Evolutionary conservation across 2,113 vertebrate genomes (phyloP).

Genomic region (Misgurnus mizolepis): DNA sequence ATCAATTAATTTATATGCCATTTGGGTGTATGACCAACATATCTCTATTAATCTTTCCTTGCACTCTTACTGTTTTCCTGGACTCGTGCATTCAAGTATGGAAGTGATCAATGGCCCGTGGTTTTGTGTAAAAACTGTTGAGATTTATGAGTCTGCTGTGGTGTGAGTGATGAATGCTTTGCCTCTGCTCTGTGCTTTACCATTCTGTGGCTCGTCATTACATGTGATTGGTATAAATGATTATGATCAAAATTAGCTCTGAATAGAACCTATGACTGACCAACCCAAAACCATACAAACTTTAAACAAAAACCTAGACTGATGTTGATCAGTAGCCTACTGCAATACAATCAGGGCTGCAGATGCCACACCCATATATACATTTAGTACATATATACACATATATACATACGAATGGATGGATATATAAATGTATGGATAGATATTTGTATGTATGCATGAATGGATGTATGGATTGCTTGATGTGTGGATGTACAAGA

Average conservation of each 20-base stretch:
- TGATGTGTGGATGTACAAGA: no score
- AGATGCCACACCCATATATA: not conserved
- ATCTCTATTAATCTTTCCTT: conserved; percentile 38
- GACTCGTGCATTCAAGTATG: conserved; percentile 27
- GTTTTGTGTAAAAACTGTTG: conserved; percentile 37
- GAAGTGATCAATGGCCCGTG: conserved; percentile 27
- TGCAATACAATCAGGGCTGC: no score
- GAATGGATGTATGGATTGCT: no score
- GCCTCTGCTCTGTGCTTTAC: not conserved
- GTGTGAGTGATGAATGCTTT: conserved; percentile 30
- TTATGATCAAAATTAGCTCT: conserved; percentile 18
- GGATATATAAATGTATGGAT: no score
- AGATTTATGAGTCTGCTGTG: conserved; percentile 35
- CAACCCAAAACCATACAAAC: not conserved
- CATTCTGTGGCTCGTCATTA: conserved; percentile 23
- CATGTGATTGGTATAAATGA: conserved; percentile 21
- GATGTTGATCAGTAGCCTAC: no score
- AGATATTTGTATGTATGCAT: no score
- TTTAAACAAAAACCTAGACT: no score
- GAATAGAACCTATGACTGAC: not conserved
- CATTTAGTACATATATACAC: no score
- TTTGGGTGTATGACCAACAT: conserved; percentile 31
- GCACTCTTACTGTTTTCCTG: conserved; percentile 32
- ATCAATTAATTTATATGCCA: conserved; percentile 37
- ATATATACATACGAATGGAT: no score